Percentiles rank a stretch among this genome's conserved stretches.
phyloP scores from a whole-genome alignment of 2,888 invertebrate genomes.

The Ennomos quercinarius region DNA sequence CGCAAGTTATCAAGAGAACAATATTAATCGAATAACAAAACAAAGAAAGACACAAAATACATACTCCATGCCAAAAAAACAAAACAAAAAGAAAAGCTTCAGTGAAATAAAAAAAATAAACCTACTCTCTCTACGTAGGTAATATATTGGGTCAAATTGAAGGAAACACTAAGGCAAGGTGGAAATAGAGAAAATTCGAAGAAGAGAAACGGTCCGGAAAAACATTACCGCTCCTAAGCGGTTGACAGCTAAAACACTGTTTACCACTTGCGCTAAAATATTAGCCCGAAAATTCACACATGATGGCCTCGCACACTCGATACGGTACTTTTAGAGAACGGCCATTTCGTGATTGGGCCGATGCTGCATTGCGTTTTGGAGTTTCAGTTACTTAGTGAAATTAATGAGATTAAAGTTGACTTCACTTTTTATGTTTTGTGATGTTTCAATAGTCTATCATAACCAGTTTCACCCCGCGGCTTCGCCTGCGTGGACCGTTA shows the following conservation, averaged over 20 bases:
- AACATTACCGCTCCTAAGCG: conserved; percentile 33
- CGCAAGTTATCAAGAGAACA: no score
- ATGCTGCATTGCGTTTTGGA: neutral
- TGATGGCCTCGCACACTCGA: conserved; percentile 22
- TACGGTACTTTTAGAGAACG: neutral
- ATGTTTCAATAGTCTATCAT: no score
- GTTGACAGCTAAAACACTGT: conserved; percentile 35
- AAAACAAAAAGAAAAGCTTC: no score
- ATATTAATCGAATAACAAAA: no score
- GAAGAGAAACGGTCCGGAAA: conserved; percentile 36
- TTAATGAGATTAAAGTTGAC: no score
- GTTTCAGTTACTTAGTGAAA: no score
- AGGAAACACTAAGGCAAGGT: conserved; percentile 6
- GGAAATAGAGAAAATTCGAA: conserved; percentile 25
- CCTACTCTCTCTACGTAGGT: conserved; percentile 8
- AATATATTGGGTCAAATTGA: conserved; percentile 17
- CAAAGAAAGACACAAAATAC: no score
- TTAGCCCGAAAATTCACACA: conserved; percentile 37
- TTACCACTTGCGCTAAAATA: conserved; percentile 41
- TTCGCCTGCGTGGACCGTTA: no score
- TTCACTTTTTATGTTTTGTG: no score
- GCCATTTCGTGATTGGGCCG: neutral
- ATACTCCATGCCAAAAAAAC: no score
- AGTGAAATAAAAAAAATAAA: no score
- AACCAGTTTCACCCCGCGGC: no score